phyloP scores from a whole-genome alignment of 2,888 invertebrate genomes.

The Clivina fossor region DNA sequence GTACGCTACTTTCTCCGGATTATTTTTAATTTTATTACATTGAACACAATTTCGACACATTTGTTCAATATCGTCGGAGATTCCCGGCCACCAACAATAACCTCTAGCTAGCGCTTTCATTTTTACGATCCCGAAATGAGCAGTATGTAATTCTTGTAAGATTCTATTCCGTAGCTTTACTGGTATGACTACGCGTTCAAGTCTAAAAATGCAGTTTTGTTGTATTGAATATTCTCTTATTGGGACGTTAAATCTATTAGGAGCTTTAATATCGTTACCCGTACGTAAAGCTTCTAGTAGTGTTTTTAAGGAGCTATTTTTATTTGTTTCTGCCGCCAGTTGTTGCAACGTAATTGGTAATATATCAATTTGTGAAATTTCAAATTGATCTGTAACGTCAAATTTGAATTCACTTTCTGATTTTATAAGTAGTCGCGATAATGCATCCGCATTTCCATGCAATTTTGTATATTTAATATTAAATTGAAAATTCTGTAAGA shows the following conservation, averaged over 20 bases:
- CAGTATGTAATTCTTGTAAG: constrained; percentile 21
- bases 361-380: too few relatives aligned
- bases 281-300: constrained; percentile 8
- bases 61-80: constrained; percentile 32
- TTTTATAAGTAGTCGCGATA: too few relatives aligned
- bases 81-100: constrained; percentile 32
- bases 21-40: constrained; percentile 36
- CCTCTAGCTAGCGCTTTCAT: constrained; percentile 30
- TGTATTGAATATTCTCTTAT: too few relatives aligned
- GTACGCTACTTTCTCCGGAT: constrained; percentile 39
- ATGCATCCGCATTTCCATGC: too few relatives aligned
- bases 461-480: too few relatives aligned
- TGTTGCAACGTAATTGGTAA: constrained; percentile 12
- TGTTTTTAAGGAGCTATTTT: constrained; percentile 16
- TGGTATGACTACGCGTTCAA: too few relatives aligned
- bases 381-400: too few relatives aligned
- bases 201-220: too few relatives aligned
- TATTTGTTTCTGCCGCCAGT: constrained; percentile 8
- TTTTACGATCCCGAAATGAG: constrained; percentile 23
- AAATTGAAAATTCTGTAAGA: too few relatives aligned
- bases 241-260: too few relatives aligned
- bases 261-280: neutral
- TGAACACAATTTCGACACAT: constrained; percentile 22
- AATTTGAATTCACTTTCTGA: too few relatives aligned
- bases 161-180: constrained; percentile 2